Evolutionary conservation across 2,888 invertebrate genomes (phyloP), one percentile per base, ranked within the genome.

Genomic region (Invenusta paracnida): DNA sequence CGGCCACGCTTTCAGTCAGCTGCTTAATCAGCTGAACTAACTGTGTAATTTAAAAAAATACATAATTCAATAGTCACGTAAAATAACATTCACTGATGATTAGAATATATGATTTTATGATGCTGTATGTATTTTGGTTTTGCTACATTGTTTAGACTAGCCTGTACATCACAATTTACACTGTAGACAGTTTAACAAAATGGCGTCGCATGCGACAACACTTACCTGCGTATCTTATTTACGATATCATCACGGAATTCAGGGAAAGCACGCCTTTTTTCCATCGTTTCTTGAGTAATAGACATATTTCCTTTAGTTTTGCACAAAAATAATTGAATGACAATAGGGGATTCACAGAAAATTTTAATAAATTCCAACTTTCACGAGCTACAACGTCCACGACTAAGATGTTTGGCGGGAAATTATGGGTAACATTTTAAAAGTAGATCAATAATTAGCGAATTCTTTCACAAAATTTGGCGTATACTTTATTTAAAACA

Each of bases 231-330:
- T 48, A 48, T 48, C 17, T 48, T 48, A 48, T 48, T 48, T 17
- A 48, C 48, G 17, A 48, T 48, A 17, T 48, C 48, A 48, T 48
- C 48, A 48, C 48, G 48, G 48, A 48, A 48, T 48, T 83, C 83
- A 30, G 83, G 31, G 66, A 83, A 83, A 27, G 48, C 83, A 83
- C 48, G 83, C 27, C 83, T 29, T 48, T 83, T 83, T 83, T 83
- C 83, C 30, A 83, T 83, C 0, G 66, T 48, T 25, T 83, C 83
- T 30, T 83, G 83, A 30, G 31, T 83, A 83, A 30, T 83, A 17
- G 83, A 83, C 83, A 83, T 83, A 31, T 83, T 48, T 48, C 48
- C 48, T 48, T 17, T 11, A 5, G 48, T 48, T 48, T 48, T 11
- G 48, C 48, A 48, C 48, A 48, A 48, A 48, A 48, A 48, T 17